A percentile compares a stretch with the other conserved stretches of the same genome.
phyloP scores from a whole-genome alignment of 2,797 vertebrate species.

The Sus cebifrons region DNA sequence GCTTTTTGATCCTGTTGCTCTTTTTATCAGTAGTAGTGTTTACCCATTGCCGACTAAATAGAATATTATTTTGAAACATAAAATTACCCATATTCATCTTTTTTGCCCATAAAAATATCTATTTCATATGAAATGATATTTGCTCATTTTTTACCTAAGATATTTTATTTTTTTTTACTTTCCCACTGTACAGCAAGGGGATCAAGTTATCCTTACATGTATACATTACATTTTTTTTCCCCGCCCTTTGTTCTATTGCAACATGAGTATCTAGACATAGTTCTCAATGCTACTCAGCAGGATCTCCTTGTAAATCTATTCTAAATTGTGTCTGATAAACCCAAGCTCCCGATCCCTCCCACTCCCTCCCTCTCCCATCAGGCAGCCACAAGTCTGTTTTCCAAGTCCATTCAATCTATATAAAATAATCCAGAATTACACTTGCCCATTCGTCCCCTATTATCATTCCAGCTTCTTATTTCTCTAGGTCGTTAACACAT shows the following conservation, averaged over 20 bases:
- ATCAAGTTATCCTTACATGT: too few relatives aligned
- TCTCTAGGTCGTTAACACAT: neutral
- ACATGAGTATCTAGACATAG: too few relatives aligned
- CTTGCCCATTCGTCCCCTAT: neutral
- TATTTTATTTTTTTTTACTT: neutral
- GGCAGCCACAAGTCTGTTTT: too few relatives aligned
- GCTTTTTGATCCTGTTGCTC: neutral
- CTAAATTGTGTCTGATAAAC: too few relatives aligned
- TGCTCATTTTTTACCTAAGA: neutral
- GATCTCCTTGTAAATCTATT: too few relatives aligned
- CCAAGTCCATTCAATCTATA: neutral
- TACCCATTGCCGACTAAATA: neutral
- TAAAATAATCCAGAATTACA: conserved; percentile 25
- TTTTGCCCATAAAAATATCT: neutral
- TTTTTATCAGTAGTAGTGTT: neutral
- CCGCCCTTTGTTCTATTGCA: too few relatives aligned
- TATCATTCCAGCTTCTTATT: neutral
- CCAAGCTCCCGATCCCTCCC: too few relatives aligned
- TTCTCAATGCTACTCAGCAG: too few relatives aligned
- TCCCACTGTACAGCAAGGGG: too few relatives aligned
- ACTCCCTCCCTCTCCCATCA: too few relatives aligned
- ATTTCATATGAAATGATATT: neutral
- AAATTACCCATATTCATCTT: neutral
- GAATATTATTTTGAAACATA: neutral
- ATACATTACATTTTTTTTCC: too few relatives aligned